phyloP scores from a whole-genome alignment of 2,113 vertebrate genomes.

The Gymnogyps californianus region DNA sequence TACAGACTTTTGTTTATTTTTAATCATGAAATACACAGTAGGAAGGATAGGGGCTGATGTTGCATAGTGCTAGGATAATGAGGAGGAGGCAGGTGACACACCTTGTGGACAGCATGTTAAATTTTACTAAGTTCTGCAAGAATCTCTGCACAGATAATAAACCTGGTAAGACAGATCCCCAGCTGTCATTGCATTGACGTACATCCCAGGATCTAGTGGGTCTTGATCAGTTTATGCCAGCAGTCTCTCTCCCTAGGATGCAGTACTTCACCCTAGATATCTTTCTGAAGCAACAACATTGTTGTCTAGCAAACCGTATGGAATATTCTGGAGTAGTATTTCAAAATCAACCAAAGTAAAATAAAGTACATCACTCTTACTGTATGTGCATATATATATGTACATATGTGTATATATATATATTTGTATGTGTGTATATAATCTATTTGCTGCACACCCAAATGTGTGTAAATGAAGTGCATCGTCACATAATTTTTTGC shows the following conservation, averaged over 20 bases:
- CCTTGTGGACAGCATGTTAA: not conserved
- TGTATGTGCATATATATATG: not conserved
- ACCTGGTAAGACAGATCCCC: not conserved
- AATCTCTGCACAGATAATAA: not conserved
- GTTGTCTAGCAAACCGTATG: not conserved
- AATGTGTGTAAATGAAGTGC: not conserved
- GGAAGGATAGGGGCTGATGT: not conserved
- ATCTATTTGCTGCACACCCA: not conserved
- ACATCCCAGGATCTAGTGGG: not conserved
- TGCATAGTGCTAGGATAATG: not conserved
- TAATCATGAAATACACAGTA: not conserved
- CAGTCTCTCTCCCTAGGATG: not conserved
- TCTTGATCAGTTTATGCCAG: not conserved
- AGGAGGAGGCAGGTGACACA: not conserved
- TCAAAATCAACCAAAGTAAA: not conserved
- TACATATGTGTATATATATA: not conserved
- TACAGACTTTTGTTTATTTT: not conserved
- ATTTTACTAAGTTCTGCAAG: not conserved
- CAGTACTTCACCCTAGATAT: not conserved
- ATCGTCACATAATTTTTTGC: not conserved
- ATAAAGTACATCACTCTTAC: not conserved
- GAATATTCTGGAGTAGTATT: not conserved
- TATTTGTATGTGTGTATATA: not conserved
- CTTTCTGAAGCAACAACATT: not conserved
- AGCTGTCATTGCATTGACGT: not conserved